phyloP scores from a whole-genome alignment of 2,113 vertebrate species.

The Oplegnathus fasciatus region DNA sequence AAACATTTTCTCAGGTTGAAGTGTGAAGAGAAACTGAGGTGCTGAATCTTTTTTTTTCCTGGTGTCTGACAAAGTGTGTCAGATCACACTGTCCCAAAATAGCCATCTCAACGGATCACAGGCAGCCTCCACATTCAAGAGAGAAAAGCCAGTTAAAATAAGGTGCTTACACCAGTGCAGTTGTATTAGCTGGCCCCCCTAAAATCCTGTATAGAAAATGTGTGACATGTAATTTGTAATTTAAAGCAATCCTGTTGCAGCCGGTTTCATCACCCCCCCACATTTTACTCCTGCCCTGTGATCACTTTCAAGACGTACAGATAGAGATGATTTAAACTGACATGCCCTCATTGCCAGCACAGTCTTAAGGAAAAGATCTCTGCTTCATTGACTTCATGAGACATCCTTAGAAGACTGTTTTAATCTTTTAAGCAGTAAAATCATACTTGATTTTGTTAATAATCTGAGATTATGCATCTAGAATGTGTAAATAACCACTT shows the following conservation, averaged over 20 bases:
- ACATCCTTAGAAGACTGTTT: neutral
- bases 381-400: conserved; percentile 30
- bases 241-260: neutral
- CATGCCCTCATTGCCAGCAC: neutral
- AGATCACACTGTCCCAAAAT: conserved; percentile 47
- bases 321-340: neutral
- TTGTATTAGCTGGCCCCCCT: neutral
- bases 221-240: neutral
- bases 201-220: neutral
- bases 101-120: conserved; percentile 32
- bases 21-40: neutral
- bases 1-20: neutral
- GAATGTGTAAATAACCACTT: neutral
- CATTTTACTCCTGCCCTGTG: neutral
- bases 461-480: neutral
- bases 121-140: conserved; percentile 2
- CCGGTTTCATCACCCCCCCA: neutral
- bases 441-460: neutral
- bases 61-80: conserved; percentile 34
- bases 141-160: neutral
- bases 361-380: conserved; percentile 1
- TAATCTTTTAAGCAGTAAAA: neutral
- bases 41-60: conserved; percentile 3
- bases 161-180: neutral
- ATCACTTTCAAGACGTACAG: neutral